Evolutionary conservation across 2,888 invertebrate genomes (phyloP), one percentile per base, ranked within the genome.

Genomic region (Scaptomyza flava): DNA sequence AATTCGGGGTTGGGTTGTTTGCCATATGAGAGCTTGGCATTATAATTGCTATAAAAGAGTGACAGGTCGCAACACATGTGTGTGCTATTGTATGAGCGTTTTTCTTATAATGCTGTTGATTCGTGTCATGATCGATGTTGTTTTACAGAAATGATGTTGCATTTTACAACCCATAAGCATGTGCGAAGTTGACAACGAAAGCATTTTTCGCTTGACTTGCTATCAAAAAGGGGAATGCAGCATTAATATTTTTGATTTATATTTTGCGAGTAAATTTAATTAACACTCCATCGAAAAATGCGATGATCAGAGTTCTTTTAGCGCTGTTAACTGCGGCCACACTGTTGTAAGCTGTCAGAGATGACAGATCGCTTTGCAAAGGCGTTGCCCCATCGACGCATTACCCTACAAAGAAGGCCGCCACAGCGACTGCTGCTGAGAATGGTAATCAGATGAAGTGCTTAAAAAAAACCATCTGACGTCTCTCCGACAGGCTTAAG

Each of bases 281-380:
- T 79, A 79, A 68, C 77, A 77, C 79, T 73, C 73, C 82, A 52
- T 31, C 56, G 53, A 30, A 50, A 53, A 33, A 53, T 36, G 14
- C 34, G 30, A 34, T n/a, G 63, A 68, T 72, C 68, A n/a, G 48
- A 41, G 33, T 12, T 11, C 7, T 11, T 14, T 14, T 53, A 20
- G 20, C 41, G n/a, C 11, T 43, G 34, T 33, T 56, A 30, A 61
- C 41, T 34, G 36, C 46, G 48, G 56, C 51, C 50, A 50, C 74
- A 77, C 67, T 86, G 84, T 67, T 86, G 84, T 83, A 69, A 86
- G 67, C 72, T 87, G 87, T 85, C 84, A 84, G 59, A 78, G 56
- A 69, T 87, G 84, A 85, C 84, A 85, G 84, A 87, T 85, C 78
- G 81, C 68, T 72, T 75, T 74, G 77, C 57, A 52, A 41, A 66